Evolutionary conservation across 2,888 invertebrate genomes (phyloP), one percentile per base, ranked within the genome.

Genomic region (Stenodema calcarata): DNA sequence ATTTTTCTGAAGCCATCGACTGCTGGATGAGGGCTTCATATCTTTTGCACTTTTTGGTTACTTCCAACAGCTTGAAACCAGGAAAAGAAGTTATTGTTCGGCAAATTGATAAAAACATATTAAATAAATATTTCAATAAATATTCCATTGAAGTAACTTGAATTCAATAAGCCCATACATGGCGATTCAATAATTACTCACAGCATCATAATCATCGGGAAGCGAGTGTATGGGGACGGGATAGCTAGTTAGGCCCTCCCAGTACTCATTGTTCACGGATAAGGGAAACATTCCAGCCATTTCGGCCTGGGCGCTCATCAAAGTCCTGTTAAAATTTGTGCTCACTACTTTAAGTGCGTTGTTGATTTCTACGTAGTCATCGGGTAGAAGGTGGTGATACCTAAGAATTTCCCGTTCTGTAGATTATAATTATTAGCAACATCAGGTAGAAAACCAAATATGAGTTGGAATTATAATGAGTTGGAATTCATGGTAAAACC

Each of bases 261-360:
- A 80, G 0, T 0, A 1, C 1, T 14, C 28, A 11, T 2, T 3
- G 2, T 54, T 28, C 23, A 91, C 90, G 79, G 91, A 91, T 0
- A 95, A 95, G 73, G 94, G 94, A 92, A 94, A 96, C 85, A 96
- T 90, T 11, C 95, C 95, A 12, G 95, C 95, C 88, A 95, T 92
- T 30, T 95, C 93, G 35, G 94, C 91, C 89, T 94, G 93, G 86
- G 95, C 93, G 79, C 95, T 95, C 93, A 95, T 95, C 90, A 95
- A 93, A 0, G 96, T 95, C 79, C 96, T 92, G 90, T 96, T 94
- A 12, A 94, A 93, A 87, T 95, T 95, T 0, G 96, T 95, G 76
- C 94, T 94, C 0, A 80, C 30, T 2, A 80, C 80, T n/a, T n/a
- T 23, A 11, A 80, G 28, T 4, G 80, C 80, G n/a, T 80, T 14